Base-by-base conservation (phyloP, 2,888 invertebrate species). In the Tipula vernalis region DNA sequence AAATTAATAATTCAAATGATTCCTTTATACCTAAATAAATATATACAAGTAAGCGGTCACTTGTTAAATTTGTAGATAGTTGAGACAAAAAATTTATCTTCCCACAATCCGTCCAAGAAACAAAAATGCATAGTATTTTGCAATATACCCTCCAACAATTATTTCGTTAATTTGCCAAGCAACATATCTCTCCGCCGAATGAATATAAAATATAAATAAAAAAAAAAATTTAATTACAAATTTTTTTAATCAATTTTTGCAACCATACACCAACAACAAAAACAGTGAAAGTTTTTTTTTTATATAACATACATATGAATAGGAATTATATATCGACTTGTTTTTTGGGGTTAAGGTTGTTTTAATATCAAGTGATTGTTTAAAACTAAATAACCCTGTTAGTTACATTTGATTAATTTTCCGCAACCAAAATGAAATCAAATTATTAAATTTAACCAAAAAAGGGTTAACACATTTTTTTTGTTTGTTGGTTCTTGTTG, bases 361-460 rank as follows among this genome's bases (percentile, higher is more conserved):
- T 71, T 71, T 71, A 71, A 71, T 71, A 71, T 71, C 71, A 71
- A 71, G 71, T 71, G 71, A 71, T 71, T 71, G 71, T 71, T 71
- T 71, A 71, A 71, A 71, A 71, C 18, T 71, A 71, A 71, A 18
- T 71, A 71, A 71, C 71, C 71, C 71, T 71, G 71, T 71, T 71
- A 28, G 71, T 28, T 71, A 71, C 71, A 28, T 28, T 71, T 71
- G 28, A 71, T 71, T 71, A 10, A 71, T 10, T 71, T 71, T 71
- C 51, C 28, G 71, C 28, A 71, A 71, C 71, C 8, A 28, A 71
- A 71, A 71, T 28, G 12, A 71, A 28, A 28, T 71, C 28, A 28
- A 71, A 18, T 71, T 71, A 71, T 71, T 71, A 71, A 71, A 71
- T 71, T 28, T 28, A 71, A 28, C 71, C 28, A 18, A 28, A 51